These are phyloP conservation scores for Caenorhabditis briggsae DNA, from an alignment of 1,140 invertebrate species.

Conservation along the genomic window DNA sequence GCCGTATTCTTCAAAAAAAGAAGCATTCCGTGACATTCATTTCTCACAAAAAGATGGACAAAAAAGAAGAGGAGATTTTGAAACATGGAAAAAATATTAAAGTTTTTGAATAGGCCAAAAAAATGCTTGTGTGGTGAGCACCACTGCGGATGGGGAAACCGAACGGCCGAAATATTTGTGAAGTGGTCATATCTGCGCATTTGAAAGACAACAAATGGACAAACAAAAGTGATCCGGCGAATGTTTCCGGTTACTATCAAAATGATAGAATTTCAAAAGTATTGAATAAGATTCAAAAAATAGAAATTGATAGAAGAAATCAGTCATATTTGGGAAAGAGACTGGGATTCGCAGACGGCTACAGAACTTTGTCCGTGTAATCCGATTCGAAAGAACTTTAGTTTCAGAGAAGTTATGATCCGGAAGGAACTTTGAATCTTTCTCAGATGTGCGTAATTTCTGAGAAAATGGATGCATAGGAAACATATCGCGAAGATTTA, in stretches of 20 bases:
- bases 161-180: constrained; percentile 38
- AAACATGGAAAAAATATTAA: constrained; percentile 18
- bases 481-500: not conserved
- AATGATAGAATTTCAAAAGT: not conserved
- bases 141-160: not conserved
- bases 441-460: no score
- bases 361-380: not conserved
- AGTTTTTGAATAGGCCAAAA: not conserved
- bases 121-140: not conserved
- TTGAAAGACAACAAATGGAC: constrained; percentile 47
- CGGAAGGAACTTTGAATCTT: not conserved
- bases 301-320: no score
- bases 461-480: no score
- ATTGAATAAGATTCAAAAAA: not conserved
- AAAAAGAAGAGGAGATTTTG: not conserved
- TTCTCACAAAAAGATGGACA: not conserved
- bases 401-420: no score
- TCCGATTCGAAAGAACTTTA: not conserved
- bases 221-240: constrained; percentile 25
- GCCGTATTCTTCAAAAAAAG: not conserved
- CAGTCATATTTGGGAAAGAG: no score
- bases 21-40: constrained; percentile 13
- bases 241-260: not conserved
- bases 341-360: no score
- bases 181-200: constrained; percentile 51